A percentile compares a stretch with the other conserved stretches of the same genome.
Conservation (phyloP, 2,113 vertebrate genomes). For the Larimichthys polyactis region DNA sequence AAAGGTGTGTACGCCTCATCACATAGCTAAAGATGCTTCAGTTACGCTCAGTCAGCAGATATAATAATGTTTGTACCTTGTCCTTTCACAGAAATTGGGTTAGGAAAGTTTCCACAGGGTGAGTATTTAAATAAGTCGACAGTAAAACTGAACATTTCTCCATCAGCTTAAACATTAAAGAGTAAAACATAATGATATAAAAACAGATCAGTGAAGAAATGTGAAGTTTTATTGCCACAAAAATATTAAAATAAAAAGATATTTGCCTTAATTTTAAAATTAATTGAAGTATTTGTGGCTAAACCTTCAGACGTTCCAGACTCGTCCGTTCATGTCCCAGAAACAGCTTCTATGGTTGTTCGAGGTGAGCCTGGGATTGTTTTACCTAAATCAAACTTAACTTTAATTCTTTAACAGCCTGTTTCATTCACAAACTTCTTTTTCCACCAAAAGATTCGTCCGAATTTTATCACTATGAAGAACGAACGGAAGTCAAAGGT, state of each 20-base stretch:
- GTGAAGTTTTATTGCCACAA: conserved; percentile 9
- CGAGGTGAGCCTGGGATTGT: conserved; percentile 80
- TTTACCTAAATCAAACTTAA: not conserved
- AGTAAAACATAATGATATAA: not conserved
- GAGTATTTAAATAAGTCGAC: conserved; percentile 66
- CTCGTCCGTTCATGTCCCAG: conserved; percentile 81
- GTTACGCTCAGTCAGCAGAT: conserved; percentile 19
- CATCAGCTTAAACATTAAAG: not conserved
- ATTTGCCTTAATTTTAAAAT: not conserved
- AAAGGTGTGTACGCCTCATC: conserved; percentile 85
- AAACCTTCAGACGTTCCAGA: conserved; percentile 88
- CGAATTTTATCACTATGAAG: conserved; percentile 69
- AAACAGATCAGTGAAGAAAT: not conserved
- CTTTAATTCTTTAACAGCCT: too few relatives aligned
- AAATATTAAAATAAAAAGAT: not conserved
- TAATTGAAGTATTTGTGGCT: conserved; percentile 32
- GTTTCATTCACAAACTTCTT: conserved; percentile 5
- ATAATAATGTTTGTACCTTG: conserved; percentile 62
- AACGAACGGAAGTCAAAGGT: conserved; percentile 76
- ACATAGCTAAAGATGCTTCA: not conserved
- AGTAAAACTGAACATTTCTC: conserved; percentile 19
- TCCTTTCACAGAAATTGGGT: conserved; percentile 89
- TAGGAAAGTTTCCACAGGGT: conserved; percentile 91
- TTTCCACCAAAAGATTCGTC: conserved; percentile 67
- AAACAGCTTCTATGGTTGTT: conserved; percentile 80